Evolutionary conservation across 2,797 vertebrate genomes (phyloP).

Genomic region (Microctenopoma lineatum): DNA sequence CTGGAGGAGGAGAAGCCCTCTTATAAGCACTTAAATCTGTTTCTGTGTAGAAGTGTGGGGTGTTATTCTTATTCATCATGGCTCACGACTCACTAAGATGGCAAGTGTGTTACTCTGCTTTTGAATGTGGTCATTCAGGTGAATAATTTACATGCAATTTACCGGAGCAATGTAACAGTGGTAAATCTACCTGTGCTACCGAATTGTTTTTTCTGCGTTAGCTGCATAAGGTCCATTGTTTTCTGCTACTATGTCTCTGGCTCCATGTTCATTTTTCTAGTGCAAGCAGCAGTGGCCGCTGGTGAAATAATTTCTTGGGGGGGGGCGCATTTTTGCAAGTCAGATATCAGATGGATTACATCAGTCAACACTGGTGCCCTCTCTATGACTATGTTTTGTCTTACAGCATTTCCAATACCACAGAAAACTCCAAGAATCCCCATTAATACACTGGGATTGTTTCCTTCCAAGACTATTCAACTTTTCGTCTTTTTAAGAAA

Average conservation of each 20-base stretch:
- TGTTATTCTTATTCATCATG: too few species aligned
- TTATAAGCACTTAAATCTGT: too few species aligned
- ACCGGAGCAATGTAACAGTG: neutral
- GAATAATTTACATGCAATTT: too few species aligned
- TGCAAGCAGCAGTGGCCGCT: constrained; percentile 40
- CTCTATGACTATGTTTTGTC: neutral
- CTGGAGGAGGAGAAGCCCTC: too few species aligned
- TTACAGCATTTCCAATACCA: neutral
- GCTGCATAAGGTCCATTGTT: constrained; percentile 27
- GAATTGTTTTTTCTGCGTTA: neutral
- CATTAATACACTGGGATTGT: constrained; percentile 9
- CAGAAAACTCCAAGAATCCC: neutral
- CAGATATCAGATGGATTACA: constrained; percentile 27
- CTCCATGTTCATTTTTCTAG: constrained; percentile 61
- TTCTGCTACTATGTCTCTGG: constrained; percentile 30
- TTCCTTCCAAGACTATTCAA: constrained; percentile 14
- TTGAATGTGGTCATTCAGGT: too few species aligned
- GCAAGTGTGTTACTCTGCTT: too few species aligned
- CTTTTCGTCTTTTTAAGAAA: neutral
- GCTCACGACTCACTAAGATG: too few species aligned
- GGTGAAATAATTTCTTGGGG: too few species aligned
- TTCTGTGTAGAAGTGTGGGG: too few species aligned
- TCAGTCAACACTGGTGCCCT: neutral
- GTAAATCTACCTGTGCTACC: neutral
- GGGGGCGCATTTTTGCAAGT: too few species aligned